Base-by-base conservation (phyloP, 1,140 invertebrate genomes). In the Musca vetustissima region DNA sequence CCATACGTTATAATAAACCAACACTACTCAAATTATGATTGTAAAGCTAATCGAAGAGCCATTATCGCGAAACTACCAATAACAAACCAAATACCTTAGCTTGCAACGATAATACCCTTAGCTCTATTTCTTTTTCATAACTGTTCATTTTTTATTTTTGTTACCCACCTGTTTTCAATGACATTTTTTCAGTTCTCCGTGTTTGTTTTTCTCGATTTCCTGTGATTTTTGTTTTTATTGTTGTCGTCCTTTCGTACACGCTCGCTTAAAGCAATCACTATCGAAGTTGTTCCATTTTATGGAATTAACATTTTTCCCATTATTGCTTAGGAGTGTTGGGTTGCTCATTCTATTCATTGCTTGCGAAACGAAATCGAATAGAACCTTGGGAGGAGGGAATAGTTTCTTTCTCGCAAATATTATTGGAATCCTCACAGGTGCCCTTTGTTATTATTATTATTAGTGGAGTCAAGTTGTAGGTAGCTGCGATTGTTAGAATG, bases 231-330 rank as follows among this genome's bases (percentile, higher is more conserved):
- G 36, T 43, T 43, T 13, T 43, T 43, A 43, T 43, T 11, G 36
- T 43, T 43, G 36, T 43, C 11, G 36, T 13, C 6, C 11, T 43
- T 43, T 6, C 11, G 4, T 13, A 43, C 11, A 43, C 36, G 36
- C 36, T 43, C 11, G 11, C 36, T 9, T 32, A 11, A 6, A 43
- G 36, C 36, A 43, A 43, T 13, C 36, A 43, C 36, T 43, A 43
- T 43, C 36, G 49, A 19, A 19, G 17, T 59, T 28, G 14, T 59
- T 59, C 3, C n/a, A 52, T 61, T 61, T 61, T 61, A 61, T 61
- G 57, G 32, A 28, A 61, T 61, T 43, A 61, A 61, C 57, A 19
- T 61, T 61, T 61, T 43, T 43, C 19, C 32, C 57, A 36, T 43
- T 61, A 61, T 61, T 61, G 57, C 57, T 43, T 32, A n/a, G 57